A percentile compares a stretch with the other conserved stretches of the same genome.
phyloP scores from a whole-genome alignment of 2,888 invertebrate genomes.

The Pyralis farinalis region DNA sequence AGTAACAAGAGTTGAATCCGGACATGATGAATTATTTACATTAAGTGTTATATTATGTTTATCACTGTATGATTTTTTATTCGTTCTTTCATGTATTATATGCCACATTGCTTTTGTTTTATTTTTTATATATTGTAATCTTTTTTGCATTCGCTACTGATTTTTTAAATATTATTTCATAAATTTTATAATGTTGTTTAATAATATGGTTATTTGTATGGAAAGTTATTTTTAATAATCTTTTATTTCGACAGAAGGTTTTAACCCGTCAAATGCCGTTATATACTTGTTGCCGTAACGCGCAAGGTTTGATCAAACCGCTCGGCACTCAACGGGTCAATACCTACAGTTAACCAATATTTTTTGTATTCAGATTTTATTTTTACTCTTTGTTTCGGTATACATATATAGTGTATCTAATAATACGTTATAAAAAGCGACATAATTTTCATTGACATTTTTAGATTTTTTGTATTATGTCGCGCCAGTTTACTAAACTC shows the following conservation, averaged over 20 bases:
- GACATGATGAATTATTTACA: neutral
- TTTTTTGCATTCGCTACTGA: conserved; percentile 2
- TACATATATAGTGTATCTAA: conserved; percentile 1
- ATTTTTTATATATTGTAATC: conserved; percentile 6
- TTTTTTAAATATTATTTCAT: conserved; percentile 10
- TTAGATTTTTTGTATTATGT: neutral
- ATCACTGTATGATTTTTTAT: conserved; percentile 3
- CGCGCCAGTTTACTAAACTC: neutral
- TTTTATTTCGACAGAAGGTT: conserved; percentile 7
- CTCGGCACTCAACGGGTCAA: no score
- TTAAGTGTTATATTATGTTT: conserved; percentile 3
- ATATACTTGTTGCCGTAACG: no score
- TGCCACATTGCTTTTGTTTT: conserved; percentile 9
- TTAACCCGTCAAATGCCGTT: no score
- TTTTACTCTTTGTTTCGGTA: conserved; percentile 5
- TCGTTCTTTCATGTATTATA: conserved; percentile 7
- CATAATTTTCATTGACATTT: conserved; percentile 8
- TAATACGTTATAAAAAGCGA: conserved; percentile 3
- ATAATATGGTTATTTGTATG: neutral
- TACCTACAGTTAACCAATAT: conserved; percentile 7
- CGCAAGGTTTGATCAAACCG: no score
- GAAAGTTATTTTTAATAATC: conserved; percentile 6
- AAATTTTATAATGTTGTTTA: conserved; percentile 5
- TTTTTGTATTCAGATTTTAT: conserved; percentile 7
- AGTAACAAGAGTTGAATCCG: neutral